Base-by-base conservation (phyloP, 2,888 invertebrate species). In the Cecidostiba fungosa region DNA sequence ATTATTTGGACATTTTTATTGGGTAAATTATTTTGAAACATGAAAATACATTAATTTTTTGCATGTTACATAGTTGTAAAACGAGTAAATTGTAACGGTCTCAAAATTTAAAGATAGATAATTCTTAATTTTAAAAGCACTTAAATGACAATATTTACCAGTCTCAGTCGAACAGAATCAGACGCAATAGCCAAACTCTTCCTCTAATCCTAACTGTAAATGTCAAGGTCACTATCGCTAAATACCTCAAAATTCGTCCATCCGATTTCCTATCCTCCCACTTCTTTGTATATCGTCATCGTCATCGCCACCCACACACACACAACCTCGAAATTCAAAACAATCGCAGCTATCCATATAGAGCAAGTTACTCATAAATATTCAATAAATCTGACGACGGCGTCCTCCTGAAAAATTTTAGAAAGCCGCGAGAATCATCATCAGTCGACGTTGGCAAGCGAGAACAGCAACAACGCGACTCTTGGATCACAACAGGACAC, bases 401-500 rank as follows among this genome's bases (percentile, higher is more conserved):
- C 19, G 50, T 47, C 16, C 26, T 73, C 70, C 36, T 26, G 47
- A 8, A 23, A 19, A 23, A 32, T 77, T 84, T 80, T 84, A 80
- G 84, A 84, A 80, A 84, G 84, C 81, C 74, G 59, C 73, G 50
- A 39, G 72, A 59, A 47, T 50, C 70, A 54, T 73, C 47, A 14
- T n/a, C 62, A 59, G 77, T 66, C 59, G 72, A 39, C 39, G 39
- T n/a, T n/a, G 79, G 62, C 59, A 54, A 77, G 19, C 14, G n/a
- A 14, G 36, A 14, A 19, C 39, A 76, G 39, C 72, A 70, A 72
- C 59, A 43, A 43, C 54, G 43, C 39, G 19, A 90, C 90, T 19
- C 66, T 89, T 0, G 87, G 88, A 77, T 91, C 91, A 5, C 92
- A 92, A 43, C 92, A 92, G 74, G 92, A 93, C 77, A 93, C 92